These are phyloP conservation scores for Dryococelus australis DNA, from an alignment of 2,888 invertebrate genomes.

Conservation along the genomic window DNA sequence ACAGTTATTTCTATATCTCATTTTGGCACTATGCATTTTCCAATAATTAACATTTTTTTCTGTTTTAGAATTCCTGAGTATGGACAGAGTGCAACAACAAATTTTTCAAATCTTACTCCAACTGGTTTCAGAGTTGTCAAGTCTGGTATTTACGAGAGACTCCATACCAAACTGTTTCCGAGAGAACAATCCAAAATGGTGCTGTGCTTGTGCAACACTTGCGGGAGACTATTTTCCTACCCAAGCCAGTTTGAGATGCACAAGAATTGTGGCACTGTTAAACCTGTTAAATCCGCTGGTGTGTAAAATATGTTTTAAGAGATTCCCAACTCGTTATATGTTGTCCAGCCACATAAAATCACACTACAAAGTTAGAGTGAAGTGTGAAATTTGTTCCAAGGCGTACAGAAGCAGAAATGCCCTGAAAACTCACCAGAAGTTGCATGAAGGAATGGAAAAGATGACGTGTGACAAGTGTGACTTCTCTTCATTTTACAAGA, in stretches of 20 bases:
- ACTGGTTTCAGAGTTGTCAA: not conserved
- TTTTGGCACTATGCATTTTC: not conserved
- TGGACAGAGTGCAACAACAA: not conserved
- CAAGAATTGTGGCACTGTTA: constrained; percentile 19
- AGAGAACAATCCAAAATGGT: not conserved
- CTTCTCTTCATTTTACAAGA: not conserved
- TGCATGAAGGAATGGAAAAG: not conserved
- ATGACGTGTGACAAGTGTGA: constrained; percentile 54
- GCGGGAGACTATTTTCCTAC: constrained; percentile 48
- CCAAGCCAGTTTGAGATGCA: constrained; percentile 32
- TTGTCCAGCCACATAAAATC: not conserved
- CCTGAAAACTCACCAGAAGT: not conserved
- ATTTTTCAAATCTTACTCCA: not conserved
- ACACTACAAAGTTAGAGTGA: constrained; percentile 43
- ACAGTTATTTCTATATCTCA: not conserved
- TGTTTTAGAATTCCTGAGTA: not conserved
- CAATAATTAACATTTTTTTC: not conserved
- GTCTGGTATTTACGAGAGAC: not conserved
- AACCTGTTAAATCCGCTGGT: not conserved
- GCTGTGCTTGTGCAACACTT: constrained; percentile 53
- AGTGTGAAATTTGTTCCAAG: constrained; percentile 53
- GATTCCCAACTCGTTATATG: not conserved
- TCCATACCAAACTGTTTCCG: not conserved
- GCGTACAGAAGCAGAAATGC: constrained; percentile 51
- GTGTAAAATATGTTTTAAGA: not conserved